Conservation (phyloP, 2,113 vertebrate species). For the Gasterosteus aculeatus region DNA sequence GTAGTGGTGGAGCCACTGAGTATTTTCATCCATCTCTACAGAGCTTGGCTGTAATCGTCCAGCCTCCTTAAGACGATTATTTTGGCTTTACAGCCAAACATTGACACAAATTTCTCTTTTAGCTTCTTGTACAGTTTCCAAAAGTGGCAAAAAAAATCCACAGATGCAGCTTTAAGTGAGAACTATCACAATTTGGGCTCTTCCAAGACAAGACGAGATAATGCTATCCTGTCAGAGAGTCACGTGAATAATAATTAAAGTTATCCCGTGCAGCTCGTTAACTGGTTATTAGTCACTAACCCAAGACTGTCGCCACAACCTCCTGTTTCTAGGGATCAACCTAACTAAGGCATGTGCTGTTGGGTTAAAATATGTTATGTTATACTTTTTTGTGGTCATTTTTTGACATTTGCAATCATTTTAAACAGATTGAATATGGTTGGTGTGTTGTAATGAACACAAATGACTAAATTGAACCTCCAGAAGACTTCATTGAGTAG, state of each 20-base stretch:
- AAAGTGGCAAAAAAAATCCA: background rate
- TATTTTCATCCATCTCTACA: background rate
- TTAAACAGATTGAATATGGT: background rate
- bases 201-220: background rate
- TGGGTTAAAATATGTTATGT: background rate
- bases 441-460: background rate
- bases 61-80: background rate
- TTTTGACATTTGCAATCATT: background rate
- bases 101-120: background rate
- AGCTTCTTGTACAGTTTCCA: background rate
- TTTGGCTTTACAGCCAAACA: background rate
- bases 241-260: conserved; percentile 19
- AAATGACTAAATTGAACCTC: background rate
- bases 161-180: background rate
- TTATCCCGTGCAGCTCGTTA: background rate
- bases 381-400: background rate
- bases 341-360: background rate
- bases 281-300: background rate
- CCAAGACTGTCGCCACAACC: conserved; percentile 1
- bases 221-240: background rate
- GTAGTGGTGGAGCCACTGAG: background rate
- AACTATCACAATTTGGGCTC: background rate
- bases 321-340: background rate
- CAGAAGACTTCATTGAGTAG: background rate
- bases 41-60: background rate